Evolutionary conservation across 2,797 vertebrate species (phyloP), one percentile per base, ranked within the genome.

Genomic region (Rhyacichthys aspro): DNA sequence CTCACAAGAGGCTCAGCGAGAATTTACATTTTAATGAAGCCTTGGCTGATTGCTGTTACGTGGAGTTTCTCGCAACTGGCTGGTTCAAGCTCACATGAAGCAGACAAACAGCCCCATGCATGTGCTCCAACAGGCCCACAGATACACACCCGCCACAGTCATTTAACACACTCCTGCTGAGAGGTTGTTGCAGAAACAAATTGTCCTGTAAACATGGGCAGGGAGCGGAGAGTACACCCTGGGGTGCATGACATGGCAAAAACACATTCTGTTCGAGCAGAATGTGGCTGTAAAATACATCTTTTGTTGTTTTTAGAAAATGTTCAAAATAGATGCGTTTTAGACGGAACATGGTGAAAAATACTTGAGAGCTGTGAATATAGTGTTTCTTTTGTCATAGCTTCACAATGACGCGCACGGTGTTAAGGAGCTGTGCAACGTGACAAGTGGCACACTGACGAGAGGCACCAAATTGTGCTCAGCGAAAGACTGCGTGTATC

Each of bases 1-100:
- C 74, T 72, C 83, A 74, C 75, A 69, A 83, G 82, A 76, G 79
- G 70, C 82, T 78, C 11, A 64, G 59, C 41, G 61, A 57, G 67
- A 88, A 89, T 89, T 86, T 88, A 85, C 80, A 90, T 87, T 86
- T 90, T 87, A 87, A 89, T 90, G 86, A 90, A 86, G 74, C 76
- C 67, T 79, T 84, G 52, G 79, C 69, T 85, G 82, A 89, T 89
- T 88, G 85, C 75, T 78, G 50, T 76, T 85, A 79, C 53, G 55
- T 65, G 45, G 64, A 63, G 62, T 79, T 82, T 46, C 67, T 77
- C 42, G 19, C 70, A 67, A 67, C 59, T 59, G 58, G 63, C 70
- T 63, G 33, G 70, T 85, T 77, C 41, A 52, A 50, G 74, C 63
- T 80, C 45, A 67, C 6, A 8, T 43, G 50, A 60, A 63, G 55